A percentile compares a stretch with the other conserved stretches of the same genome.
phyloP scores from a whole-genome alignment of 2,797 vertebrate species.

The Lophius americanus region DNA sequence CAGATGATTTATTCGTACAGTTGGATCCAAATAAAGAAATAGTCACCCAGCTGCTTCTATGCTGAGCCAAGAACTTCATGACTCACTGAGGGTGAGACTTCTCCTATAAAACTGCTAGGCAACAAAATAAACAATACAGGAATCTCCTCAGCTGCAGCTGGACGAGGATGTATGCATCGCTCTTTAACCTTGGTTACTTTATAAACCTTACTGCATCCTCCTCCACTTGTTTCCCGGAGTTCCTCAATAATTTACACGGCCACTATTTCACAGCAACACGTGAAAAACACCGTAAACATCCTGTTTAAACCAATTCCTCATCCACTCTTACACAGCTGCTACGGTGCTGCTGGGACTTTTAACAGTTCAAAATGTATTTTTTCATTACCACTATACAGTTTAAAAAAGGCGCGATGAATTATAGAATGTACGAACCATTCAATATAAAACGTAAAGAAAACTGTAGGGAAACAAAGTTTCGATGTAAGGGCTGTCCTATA shows the following conservation, averaged over 20 bases:
- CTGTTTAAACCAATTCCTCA: slow-evolving; percentile 19
- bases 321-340: slow-evolving; percentile 30
- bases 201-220: slow-evolving; percentile 44
- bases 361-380: not conserved
- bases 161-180: too few relatives aligned
- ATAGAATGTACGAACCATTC: too few relatives aligned
- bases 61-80: not conserved
- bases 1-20: not conserved
- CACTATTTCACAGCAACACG: slow-evolving; percentile 36
- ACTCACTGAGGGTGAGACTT: slow-evolving; percentile 6
- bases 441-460: too few relatives aligned
- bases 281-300: slow-evolving; percentile 18
- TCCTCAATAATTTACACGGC: slow-evolving; percentile 46
- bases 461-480: too few relatives aligned
- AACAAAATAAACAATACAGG: slow-evolving; percentile 26
- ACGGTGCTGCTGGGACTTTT: not conserved
- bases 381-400: too few relatives aligned
- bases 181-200: not conserved
- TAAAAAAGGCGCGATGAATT: too few relatives aligned
- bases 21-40: slow-evolving; percentile 20
- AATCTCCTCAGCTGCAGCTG: too few relatives aligned
- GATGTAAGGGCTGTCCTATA: too few relatives aligned
- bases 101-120: slow-evolving; percentile 29
- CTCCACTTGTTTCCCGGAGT: slow-evolving; percentile 35
- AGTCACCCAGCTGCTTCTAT: slow-evolving; percentile 9